phyloP scores from a whole-genome alignment of 2,113 vertebrate species.

The Peromyscus maniculatus region DNA sequence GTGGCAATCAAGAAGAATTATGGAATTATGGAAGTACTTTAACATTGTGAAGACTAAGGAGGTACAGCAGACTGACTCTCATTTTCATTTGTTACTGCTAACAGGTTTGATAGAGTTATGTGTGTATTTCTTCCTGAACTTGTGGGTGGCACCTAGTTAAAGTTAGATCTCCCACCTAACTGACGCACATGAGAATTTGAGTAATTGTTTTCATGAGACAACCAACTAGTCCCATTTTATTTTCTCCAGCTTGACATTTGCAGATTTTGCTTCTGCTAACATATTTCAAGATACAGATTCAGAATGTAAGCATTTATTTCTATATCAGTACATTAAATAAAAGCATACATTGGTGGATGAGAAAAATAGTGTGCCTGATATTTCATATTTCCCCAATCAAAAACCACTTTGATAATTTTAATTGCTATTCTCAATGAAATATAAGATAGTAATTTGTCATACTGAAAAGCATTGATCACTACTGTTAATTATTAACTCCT shows the following conservation, averaged over 20 bases:
- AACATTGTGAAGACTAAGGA: background rate
- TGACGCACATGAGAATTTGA: background rate
- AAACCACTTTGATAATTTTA: background rate
- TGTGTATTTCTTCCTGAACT: background rate
- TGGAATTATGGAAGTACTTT: no score
- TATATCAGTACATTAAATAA: background rate
- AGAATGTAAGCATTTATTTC: background rate
- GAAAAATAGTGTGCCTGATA: background rate
- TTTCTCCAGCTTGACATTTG: background rate
- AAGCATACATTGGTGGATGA: background rate
- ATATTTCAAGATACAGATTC: background rate
- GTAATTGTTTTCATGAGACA: background rate
- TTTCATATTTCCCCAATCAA: background rate
- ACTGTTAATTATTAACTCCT: background rate
- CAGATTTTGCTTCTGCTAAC: background rate
- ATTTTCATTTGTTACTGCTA: background rate
- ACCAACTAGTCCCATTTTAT: background rate
- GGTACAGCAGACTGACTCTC: background rate
- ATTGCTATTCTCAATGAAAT: background rate
- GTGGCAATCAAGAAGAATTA: background rate
- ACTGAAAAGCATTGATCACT: background rate
- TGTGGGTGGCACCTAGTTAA: background rate
- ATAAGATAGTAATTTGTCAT: background rate
- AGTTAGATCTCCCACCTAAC: background rate
- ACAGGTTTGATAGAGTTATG: background rate